Conservation (phyloP, 2,797 vertebrate genomes). For the Tolypeutes matacus region DNA sequence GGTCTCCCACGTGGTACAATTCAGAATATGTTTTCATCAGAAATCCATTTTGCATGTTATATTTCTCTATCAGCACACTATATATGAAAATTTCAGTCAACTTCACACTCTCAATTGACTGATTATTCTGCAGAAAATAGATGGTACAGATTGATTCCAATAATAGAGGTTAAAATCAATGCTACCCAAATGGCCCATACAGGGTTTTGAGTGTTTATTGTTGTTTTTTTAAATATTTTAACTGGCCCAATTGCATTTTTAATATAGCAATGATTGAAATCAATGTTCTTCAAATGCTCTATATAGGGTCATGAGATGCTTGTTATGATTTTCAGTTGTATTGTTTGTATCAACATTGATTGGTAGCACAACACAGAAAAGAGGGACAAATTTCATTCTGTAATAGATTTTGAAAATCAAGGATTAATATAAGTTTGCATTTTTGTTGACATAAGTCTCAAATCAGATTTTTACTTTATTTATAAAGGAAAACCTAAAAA, state of each 20-base stretch:
- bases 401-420: constrained; percentile 35
- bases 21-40: not conserved
- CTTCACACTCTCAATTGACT: constrained; percentile 25
- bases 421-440: not conserved
- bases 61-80: constrained; percentile 6
- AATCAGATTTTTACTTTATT: constrained; percentile 51
- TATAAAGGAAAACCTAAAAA: constrained; percentile 65
- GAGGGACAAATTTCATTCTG: constrained; percentile 14
- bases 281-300: not conserved
- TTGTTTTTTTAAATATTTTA: constrained; percentile 43
- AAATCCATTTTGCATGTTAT: constrained; percentile 49
- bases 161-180: constrained; percentile 66
- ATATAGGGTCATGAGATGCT: not conserved
- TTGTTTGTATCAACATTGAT: not conserved
- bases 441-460: not conserved
- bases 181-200: constrained; percentile 47
- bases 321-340: constrained; percentile 14
- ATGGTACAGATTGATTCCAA: constrained; percentile 65
- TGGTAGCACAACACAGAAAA: not conserved
- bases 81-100: constrained; percentile 32
- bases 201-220: not conserved
- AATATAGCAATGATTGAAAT: constrained; percentile 32
- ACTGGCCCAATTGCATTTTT: constrained; percentile 29
- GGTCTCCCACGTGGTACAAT: not conserved
- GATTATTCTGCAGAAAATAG: constrained; percentile 67